phyloP scores from a whole-genome alignment of 2,797 vertebrate species.

The Chlorospingus semifuscus region DNA sequence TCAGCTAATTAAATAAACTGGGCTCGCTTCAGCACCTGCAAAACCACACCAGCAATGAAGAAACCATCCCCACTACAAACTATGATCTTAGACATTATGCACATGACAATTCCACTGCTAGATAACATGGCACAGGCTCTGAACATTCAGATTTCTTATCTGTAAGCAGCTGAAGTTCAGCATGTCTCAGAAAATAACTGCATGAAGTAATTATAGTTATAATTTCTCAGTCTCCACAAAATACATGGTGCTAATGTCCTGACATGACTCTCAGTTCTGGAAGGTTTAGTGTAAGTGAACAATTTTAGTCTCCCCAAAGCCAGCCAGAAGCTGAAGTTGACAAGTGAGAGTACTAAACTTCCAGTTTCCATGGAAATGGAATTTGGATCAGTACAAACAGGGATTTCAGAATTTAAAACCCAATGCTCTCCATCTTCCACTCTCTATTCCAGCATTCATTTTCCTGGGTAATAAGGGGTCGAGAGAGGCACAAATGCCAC shows the following conservation, averaged over 20 bases:
- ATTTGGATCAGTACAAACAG: neutral
- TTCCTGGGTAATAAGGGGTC: neutral
- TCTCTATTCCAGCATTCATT: neutral
- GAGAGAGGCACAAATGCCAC: neutral
- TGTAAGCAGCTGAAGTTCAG: neutral
- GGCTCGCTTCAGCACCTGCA: neutral
- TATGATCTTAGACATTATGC: neutral
- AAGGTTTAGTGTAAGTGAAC: neutral
- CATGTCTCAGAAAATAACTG: neutral
- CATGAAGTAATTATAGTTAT: neutral
- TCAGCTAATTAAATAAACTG: neutral
- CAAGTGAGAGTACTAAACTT: neutral
- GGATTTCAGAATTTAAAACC: neutral
- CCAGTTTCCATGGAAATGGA: slow-evolving; percentile 37
- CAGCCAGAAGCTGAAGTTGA: neutral
- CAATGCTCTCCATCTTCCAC: neutral
- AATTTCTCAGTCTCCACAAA: neutral
- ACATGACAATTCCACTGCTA: neutral
- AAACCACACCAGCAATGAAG: neutral
- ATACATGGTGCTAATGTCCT: neutral
- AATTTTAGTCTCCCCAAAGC: neutral
- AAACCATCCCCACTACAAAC: neutral
- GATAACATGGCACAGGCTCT: neutral
- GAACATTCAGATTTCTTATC: neutral
- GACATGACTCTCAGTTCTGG: neutral